Evolutionary conservation across 2,797 vertebrate genomes (phyloP).

Genomic region (Thamnophis elegans): DNA sequence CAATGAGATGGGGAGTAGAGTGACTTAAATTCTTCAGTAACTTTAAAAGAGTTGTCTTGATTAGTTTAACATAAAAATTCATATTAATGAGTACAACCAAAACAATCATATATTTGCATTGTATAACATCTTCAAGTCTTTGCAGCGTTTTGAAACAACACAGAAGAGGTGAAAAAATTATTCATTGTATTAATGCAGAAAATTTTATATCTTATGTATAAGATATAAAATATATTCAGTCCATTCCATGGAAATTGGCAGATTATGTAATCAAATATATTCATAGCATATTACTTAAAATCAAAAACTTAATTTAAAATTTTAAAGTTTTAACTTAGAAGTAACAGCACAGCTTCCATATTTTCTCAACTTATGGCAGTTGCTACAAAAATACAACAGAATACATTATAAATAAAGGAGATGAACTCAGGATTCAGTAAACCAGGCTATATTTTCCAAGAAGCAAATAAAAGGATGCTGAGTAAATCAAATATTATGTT

Average conservation of each 20-base stretch:
- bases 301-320: background rate
- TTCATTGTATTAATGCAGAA: background rate
- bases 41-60: background rate
- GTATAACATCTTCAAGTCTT: background rate
- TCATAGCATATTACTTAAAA: background rate
- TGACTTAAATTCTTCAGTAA: background rate
- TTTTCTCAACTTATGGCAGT: background rate
- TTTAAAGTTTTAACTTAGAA: background rate
- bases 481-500: background rate
- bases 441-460: background rate
- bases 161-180: background rate
- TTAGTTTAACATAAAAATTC: background rate
- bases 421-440: background rate
- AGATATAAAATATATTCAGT: background rate
- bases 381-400: background rate
- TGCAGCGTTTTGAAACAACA: background rate
- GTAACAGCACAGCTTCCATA: too few relatives aligned
- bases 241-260: background rate
- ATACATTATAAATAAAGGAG: background rate
- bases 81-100: background rate
- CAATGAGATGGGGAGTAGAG: background rate
- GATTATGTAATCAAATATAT: background rate
- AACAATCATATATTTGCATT: background rate
- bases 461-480: background rate
- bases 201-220: background rate